Conservation (phyloP, 2,797 vertebrate genomes). For the Pterois miles region DNA sequence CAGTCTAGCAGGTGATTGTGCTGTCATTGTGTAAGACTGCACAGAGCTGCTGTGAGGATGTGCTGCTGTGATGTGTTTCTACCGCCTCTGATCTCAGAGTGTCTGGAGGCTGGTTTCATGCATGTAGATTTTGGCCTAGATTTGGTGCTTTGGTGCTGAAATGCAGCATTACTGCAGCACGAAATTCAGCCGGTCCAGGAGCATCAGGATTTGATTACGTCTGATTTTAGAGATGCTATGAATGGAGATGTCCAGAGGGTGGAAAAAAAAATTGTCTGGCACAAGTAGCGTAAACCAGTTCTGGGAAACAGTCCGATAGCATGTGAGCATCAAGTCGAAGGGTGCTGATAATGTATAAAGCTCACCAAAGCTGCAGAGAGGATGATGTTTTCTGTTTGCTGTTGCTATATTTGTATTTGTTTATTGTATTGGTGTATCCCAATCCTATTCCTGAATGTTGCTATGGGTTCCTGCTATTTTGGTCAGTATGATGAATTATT, state of each 20-base stretch:
- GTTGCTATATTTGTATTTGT: background rate
- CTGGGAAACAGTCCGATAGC: background rate
- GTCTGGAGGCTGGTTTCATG: background rate
- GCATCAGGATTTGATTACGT: conserved; percentile 19
- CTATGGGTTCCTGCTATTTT: background rate
- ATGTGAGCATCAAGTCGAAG: background rate
- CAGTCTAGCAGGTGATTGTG: background rate
- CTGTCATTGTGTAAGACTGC: background rate
- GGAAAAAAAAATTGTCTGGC: background rate
- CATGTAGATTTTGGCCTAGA: conserved; percentile 29
- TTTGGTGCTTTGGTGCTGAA: conserved; percentile 11
- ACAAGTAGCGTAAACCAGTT: background rate
- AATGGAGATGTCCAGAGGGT: background rate
- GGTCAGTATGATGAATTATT: background rate
- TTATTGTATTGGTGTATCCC: background rate
- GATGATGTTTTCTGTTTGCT: background rate
- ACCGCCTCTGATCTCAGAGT: background rate
- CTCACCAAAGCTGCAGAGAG: background rate
- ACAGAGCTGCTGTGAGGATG: background rate
- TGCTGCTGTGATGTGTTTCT: conserved; percentile 1
- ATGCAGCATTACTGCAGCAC: conserved; percentile 12
- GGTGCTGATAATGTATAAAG: background rate
- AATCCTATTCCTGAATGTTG: background rate
- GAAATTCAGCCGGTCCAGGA: conserved; percentile 9
- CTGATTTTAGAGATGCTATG: background rate